phyloP scores from a whole-genome alignment of 2,113 vertebrate species.

The Benitochromis conjunctus region DNA sequence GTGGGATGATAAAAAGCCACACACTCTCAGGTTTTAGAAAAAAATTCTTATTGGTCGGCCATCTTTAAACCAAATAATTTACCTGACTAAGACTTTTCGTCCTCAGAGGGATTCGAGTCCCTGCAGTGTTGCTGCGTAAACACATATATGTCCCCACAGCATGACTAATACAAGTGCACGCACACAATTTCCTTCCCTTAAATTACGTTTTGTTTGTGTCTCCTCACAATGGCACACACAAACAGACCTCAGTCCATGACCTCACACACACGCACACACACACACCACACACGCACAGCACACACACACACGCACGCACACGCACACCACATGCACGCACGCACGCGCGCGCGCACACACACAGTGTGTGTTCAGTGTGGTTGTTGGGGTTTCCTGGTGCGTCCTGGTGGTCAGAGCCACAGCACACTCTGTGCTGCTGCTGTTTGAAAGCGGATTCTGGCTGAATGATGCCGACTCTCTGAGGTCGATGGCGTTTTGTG shows the following conservation, averaged over 20 bases:
- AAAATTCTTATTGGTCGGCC: not conserved
- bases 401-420: not conserved
- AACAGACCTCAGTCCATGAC: not conserved
- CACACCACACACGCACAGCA: not conserved
- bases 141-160: not conserved
- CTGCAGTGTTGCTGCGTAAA: not conserved
- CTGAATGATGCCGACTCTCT: not conserved
- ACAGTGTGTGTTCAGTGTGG: not conserved
- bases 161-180: not conserved
- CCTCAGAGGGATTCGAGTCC: not conserved
- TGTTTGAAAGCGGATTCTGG: not conserved
- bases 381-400: not conserved
- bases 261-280: not conserved
- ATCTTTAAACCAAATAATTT: not conserved
- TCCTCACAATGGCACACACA: not conserved
- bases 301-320: no score
- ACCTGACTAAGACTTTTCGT: not conserved
- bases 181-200: not conserved
- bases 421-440: not conserved
- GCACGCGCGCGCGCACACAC: no score
- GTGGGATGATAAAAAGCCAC: not conserved
- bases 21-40: not conserved
- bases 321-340: no score
- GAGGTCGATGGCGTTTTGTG: not conserved
- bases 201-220: not conserved